A percentile compares a stretch with the other conserved stretches of the same genome.
These are phyloP conservation scores for Ostrea edulis DNA, from an alignment of 1,140 invertebrate species.

Conservation along the genomic window DNA sequence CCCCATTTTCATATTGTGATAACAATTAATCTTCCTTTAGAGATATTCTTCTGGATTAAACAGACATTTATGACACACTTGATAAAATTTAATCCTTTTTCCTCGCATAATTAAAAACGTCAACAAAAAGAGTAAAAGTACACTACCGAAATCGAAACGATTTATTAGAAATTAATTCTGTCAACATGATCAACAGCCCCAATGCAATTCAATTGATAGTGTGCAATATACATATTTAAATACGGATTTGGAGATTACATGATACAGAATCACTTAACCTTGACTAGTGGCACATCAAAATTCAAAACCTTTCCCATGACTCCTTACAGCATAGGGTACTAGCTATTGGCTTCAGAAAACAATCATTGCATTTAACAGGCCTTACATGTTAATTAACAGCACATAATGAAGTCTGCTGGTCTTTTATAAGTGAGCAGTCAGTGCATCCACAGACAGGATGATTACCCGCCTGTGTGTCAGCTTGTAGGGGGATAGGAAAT, in stretches of 20 bases:
- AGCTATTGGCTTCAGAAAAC: background rate
- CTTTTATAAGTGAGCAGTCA: slow-evolving; percentile 25
- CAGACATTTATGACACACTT: background rate
- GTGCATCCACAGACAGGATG: background rate
- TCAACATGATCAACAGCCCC: background rate
- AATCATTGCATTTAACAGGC: background rate
- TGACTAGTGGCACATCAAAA: background rate
- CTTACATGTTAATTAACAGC: slow-evolving; percentile 5
- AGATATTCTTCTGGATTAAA: background rate
- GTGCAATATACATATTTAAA: background rate
- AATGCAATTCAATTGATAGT: background rate
- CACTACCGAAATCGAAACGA: background rate
- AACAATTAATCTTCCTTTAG: slow-evolving; percentile 2
- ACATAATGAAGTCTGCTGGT: background rate
- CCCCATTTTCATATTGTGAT: background rate
- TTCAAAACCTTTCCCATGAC: slow-evolving; percentile 17
- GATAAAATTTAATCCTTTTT: background rate
- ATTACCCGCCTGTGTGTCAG: background rate
- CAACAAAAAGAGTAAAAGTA: background rate
- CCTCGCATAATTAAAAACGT: background rate
- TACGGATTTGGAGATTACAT: background rate
- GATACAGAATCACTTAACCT: background rate
- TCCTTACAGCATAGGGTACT: background rate
- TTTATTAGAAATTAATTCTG: background rate
- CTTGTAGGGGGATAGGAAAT: background rate